phyloP scores from a whole-genome alignment of 2,888 invertebrate species.

The Cryptocephalus moraei region DNA sequence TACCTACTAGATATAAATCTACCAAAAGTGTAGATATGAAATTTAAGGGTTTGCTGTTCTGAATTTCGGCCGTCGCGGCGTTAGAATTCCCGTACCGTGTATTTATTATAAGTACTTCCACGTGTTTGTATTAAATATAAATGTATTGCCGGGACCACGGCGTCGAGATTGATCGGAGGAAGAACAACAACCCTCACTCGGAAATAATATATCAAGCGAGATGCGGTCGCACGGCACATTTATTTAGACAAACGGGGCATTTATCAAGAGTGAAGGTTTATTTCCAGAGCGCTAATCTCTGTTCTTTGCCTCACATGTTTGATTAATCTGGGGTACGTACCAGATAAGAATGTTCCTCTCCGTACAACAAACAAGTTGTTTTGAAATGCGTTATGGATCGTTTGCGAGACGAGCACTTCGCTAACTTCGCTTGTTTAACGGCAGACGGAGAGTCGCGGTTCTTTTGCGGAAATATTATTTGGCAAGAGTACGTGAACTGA shows the following conservation, averaged over 20 bases:
- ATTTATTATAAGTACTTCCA: conserved; percentile 2
- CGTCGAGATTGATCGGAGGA: conserved; percentile 25
- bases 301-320: conserved; percentile 22
- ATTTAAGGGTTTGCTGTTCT: too few relatives aligned
- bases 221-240: conserved; percentile 31
- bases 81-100: too few relatives aligned
- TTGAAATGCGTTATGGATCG: conserved; percentile 2
- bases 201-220: conserved; percentile 33
- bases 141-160: conserved; percentile 28
- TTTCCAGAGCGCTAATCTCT: conserved; percentile 28
- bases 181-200: conserved; percentile 28
- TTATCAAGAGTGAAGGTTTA: conserved; percentile 28
- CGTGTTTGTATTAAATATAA: conserved; percentile 24
- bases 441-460: too few relatives aligned
- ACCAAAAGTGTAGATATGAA: too few relatives aligned
- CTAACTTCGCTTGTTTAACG: too few relatives aligned
- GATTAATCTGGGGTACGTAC: conserved; percentile 16
- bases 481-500: too few relatives aligned
- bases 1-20: too few relatives aligned
- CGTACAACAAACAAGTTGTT: conserved; percentile 7
- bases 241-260: conserved; percentile 32
- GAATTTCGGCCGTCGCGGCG: too few relatives aligned
- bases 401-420: not conserved
- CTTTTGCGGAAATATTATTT: too few relatives aligned
- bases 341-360: conserved; percentile 8